These are phyloP conservation scores for Bubalus kerabau DNA, from an alignment of 2,113 vertebrate species.

Conservation along the genomic window DNA sequence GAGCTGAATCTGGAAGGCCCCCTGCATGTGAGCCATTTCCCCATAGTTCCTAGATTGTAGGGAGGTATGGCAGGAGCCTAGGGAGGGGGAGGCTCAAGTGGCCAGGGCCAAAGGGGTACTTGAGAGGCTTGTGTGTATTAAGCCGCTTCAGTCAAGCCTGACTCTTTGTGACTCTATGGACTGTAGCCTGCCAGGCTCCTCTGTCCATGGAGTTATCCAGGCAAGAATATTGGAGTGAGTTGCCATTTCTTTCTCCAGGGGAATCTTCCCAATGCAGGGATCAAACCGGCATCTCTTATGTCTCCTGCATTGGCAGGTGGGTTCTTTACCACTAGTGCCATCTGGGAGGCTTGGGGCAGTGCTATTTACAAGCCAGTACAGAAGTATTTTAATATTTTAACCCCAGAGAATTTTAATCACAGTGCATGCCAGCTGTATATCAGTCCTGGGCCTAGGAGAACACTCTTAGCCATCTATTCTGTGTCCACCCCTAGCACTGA, in stretches of 20 bases:
- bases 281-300: not conserved
- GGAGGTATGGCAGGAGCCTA: not conserved
- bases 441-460: not conserved
- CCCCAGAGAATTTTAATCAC: not conserved
- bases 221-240: not conserved
- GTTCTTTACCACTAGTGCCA: not conserved
- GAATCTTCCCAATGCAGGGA: not conserved
- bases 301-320: not conserved
- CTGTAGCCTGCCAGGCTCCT: not conserved
- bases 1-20: not conserved
- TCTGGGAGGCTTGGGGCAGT: not conserved
- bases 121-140: not conserved
- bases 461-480: not conserved
- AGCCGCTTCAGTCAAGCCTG: not conserved
- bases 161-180: not conserved
- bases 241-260: not conserved
- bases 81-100: not conserved
- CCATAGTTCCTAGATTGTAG: not conserved
- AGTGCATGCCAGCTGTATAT: not conserved
- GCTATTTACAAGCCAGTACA: not conserved
- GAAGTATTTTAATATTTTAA: conserved; percentile 28
- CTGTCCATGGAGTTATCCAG: not conserved
- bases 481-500: not conserved
- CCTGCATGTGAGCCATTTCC: not conserved
- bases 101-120: not conserved